Evolutionary conservation across 2,888 invertebrate species (phyloP), one percentile per base, ranked within the genome.

Genomic region (Conus canariensis): DNA sequence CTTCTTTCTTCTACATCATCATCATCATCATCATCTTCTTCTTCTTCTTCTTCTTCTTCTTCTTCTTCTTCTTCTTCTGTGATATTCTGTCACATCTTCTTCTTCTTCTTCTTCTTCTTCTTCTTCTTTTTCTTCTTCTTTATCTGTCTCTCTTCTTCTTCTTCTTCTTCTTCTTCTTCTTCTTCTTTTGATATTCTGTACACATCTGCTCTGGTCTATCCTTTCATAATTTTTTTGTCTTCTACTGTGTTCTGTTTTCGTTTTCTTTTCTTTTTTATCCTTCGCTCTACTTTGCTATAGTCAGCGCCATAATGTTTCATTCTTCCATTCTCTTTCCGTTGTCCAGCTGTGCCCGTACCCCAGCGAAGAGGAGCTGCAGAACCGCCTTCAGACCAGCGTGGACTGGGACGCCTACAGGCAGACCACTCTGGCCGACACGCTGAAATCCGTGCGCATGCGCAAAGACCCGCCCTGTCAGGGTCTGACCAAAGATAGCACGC

Each of bases 281-380:
- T 45, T 45, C 4, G 45, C 45, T 45, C 45, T 45, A 45, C 45
- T 45, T 45, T 45, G 45, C 4, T 45, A 45, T 45, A 45, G 45
- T 4, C 45, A 45, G 45, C 45, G 45, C 45, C 45, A 45, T 45
- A 45, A 45, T 45, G 45, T 45, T 45, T 45, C 45, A 4, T 45
- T 45, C 45, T 45, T 45, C 4, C 45, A 45, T 45, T 45, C 45
- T 45, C 45, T 45, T 45, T 45, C 45, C 45, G 45, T 45, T 45
- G 45, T 45, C 19, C 91, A 95, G 95, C 89, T 94, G 19, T 94
- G 94, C 70, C 95, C 95, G 0, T 95, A 94, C 88, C 95, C 95
- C 3, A 93, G 93, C 0, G 95, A 95, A 59, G 94, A 93, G 22
- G 94, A 95, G 64, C 90, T 95, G 58, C 95, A 95, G 91, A 91